Conservation (phyloP, 1,140 invertebrate species). For the Melipona quadrifasciata region DNA sequence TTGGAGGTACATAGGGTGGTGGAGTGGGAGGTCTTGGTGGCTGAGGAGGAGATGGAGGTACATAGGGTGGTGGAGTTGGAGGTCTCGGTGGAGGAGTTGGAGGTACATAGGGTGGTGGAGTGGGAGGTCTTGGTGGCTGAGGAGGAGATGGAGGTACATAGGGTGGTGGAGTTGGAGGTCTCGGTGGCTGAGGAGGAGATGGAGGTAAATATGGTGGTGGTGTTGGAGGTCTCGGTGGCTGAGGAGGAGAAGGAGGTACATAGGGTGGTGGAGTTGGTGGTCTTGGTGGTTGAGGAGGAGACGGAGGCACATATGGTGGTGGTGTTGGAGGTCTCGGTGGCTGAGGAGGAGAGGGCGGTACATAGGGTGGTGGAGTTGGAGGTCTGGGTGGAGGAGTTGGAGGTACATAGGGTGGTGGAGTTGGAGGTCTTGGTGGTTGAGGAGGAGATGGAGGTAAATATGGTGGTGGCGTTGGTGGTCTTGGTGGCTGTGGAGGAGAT, state of each 20-base stretch:
- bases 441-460: conserved; percentile 70
- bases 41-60: conserved; percentile 69
- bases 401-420: conserved; percentile 20
- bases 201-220: conserved; percentile 3
- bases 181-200: neutral
- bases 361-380: conserved; percentile 23
- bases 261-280: conserved; percentile 46
- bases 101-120: conserved; percentile 2
- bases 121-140: neutral
- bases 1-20: neutral
- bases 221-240: neutral
- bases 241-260: too few species aligned
- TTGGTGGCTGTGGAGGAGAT: conserved; percentile 21
- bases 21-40: conserved; percentile 68
- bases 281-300: neutral
- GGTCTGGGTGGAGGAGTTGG: neutral
- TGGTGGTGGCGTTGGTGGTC: neutral
- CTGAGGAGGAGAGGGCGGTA: conserved; percentile 69
- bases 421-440: conserved; percentile 67
- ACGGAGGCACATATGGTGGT: neutral
- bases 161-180: conserved; percentile 1
- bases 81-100: neutral
- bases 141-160: too few species aligned
- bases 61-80: conserved; percentile 23
- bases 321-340: conserved; percentile 68